A percentile compares a stretch with the other conserved stretches of the same genome.
These are phyloP conservation scores for Cephus cinctus DNA, from an alignment of 1,140 invertebrate genomes.

Conservation along the genomic window DNA sequence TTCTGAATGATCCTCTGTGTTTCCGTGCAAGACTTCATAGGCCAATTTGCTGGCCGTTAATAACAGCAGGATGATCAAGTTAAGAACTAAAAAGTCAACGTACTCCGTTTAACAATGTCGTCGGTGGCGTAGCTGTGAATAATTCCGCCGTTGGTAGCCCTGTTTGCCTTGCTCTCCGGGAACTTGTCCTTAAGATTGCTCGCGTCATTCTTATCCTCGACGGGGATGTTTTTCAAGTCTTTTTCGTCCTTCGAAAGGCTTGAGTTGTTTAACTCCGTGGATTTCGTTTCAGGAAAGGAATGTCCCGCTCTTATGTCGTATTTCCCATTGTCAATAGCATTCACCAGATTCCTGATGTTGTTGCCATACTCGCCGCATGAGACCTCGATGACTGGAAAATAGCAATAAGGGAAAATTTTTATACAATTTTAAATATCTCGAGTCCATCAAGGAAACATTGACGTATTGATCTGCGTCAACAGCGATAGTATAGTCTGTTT, in stretches of 20 bases:
- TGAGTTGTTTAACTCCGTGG: conserved; percentile 65
- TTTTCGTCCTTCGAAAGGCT: conserved; percentile 48
- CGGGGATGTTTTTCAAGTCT: conserved; percentile 36
- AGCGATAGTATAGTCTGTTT: too few relatives aligned
- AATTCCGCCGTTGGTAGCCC: conserved; percentile 42
- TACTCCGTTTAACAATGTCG: conserved; percentile 66
- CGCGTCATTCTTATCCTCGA: conserved; percentile 56
- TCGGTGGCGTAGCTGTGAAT: conserved; percentile 63
- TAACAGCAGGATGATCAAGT: conserved; percentile 6
- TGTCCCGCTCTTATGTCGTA: conserved; percentile 69
- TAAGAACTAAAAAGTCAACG: conserved; percentile 16
- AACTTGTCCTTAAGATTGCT: conserved; percentile 58
- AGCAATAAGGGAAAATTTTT: too few relatives aligned
- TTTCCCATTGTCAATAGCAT: conserved; percentile 81
- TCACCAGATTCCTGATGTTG: conserved; percentile 79
- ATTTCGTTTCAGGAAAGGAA: conserved; percentile 60
- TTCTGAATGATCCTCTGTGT: too few relatives aligned
- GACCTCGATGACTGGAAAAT: conserved; percentile 83
- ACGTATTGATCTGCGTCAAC: too few relatives aligned
- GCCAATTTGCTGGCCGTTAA: conserved; percentile 1
- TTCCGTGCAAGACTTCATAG: neutral
- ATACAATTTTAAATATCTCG: too few relatives aligned
- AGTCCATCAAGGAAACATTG: too few relatives aligned
- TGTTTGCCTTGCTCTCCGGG: conserved; percentile 47
- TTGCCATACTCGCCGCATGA: conserved; percentile 94